These are phyloP conservation scores for Euleptes europaea DNA, from an alignment of 2,113 vertebrate species.

Conservation along the genomic window DNA sequence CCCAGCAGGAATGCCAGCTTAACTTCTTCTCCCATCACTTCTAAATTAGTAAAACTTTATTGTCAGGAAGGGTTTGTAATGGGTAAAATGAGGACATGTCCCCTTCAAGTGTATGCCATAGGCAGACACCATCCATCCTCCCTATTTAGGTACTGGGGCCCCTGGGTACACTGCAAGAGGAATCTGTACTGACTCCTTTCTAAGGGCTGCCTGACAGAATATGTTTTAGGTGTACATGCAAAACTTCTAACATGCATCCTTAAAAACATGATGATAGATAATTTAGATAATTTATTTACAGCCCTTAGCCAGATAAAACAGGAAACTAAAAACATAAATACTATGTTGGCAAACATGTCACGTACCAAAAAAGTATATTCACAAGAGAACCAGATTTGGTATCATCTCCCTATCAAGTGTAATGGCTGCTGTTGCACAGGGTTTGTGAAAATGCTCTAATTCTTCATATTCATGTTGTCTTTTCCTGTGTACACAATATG, in stretches of 20 bases:
- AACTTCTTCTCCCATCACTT: conserved; percentile 16
- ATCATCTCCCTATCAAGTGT: neutral
- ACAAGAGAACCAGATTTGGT: too few relatives aligned
- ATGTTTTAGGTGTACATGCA: neutral
- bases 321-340: neutral
- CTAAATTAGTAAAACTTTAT: conserved; percentile 34
- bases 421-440: neutral
- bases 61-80: neutral
- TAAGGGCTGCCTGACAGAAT: neutral
- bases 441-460: neutral
- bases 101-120: neutral
- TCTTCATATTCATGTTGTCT: neutral
- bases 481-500: neutral
- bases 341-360: neutral
- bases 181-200: neutral
- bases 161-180: neutral
- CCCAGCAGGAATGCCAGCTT: conserved; percentile 14
- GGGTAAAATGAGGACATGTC: neutral
- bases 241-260: neutral
- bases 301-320: too few relatives aligned
- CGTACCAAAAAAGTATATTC: too few relatives aligned
- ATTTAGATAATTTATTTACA: too few relatives aligned
- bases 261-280: neutral
- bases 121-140: neutral
- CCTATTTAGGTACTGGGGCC: neutral